Percentiles rank a stretch among this genome's conserved stretches.
These are phyloP conservation scores for Toxotes chatareus DNA, from an alignment of 2,113 vertebrate species.

Conservation along the genomic window DNA sequence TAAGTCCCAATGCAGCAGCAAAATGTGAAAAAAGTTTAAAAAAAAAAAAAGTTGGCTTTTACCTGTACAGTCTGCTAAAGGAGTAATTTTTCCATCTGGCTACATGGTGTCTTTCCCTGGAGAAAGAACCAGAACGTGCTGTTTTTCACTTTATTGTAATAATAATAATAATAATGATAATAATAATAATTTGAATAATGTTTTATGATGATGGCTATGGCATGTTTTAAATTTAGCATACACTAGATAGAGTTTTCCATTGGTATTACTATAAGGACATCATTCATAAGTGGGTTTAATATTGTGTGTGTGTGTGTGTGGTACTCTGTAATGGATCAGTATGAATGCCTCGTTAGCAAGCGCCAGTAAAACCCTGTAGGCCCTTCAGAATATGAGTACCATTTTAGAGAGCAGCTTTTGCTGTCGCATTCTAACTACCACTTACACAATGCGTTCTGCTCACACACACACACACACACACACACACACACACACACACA, in stretches of 20 bases:
- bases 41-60: neutral
- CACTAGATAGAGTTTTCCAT: neutral
- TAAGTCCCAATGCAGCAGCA: neutral
- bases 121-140: neutral
- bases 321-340: slow-evolving; percentile 77
- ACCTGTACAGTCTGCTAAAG: neutral
- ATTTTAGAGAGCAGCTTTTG: slow-evolving; percentile 77
- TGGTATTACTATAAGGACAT: slow-evolving; percentile 10
- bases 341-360: slow-evolving; percentile 81
- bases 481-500: slow-evolving; percentile 54
- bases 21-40: neutral
- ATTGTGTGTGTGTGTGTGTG: slow-evolving; percentile 22
- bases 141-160: neutral
- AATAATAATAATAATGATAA: too few relatives aligned
- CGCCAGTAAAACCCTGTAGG: slow-evolving; percentile 75
- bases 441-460: slow-evolving; percentile 68
- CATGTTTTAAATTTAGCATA: neutral
- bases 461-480: slow-evolving; percentile 40
- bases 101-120: neutral
- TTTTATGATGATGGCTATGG: neutral
- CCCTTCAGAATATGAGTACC: slow-evolving; percentile 78
- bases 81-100: neutral
- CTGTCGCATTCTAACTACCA: slow-evolving; percentile 75
- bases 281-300: slow-evolving; percentile 27
- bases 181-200: too few relatives aligned